Percentiles rank a stretch among this genome's conserved stretches.
These are phyloP conservation scores for Mastacembelus armatus DNA, from an alignment of 2,797 vertebrate genomes.

Conservation along the genomic window DNA sequence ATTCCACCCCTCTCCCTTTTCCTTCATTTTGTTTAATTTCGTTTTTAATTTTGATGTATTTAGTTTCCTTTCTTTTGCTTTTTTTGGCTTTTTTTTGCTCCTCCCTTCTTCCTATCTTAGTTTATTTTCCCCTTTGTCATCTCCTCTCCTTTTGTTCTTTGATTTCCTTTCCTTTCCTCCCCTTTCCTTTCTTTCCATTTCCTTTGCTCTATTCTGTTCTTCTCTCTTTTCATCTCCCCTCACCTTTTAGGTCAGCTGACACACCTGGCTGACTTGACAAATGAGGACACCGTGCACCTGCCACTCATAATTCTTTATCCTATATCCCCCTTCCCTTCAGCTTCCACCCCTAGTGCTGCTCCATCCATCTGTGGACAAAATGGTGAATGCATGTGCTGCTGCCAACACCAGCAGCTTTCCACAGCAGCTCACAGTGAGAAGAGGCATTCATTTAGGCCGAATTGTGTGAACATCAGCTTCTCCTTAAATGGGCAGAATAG, in stretches of 20 bases:
- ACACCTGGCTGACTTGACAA: conserved; percentile 67
- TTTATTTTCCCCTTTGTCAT: not conserved
- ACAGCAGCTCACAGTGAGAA: conserved; percentile 15
- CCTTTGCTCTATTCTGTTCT: not conserved
- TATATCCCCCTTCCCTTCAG: conserved; percentile 22
- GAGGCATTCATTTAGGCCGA: conserved; percentile 53
- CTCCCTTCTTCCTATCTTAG: not conserved
- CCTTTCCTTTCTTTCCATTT: not conserved
- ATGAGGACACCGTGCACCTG: conserved; percentile 63
- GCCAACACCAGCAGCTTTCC: conserved; percentile 25
- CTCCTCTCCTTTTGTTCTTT: not conserved
- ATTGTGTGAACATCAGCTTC: conserved; percentile 64
- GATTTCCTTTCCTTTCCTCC: not conserved
- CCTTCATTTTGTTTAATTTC: not conserved
- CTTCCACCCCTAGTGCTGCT: conserved; percentile 16
- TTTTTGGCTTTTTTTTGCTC: not conserved
- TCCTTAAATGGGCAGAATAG: conserved; percentile 60
- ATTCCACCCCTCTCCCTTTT: not conserved
- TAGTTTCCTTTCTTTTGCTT: not conserved
- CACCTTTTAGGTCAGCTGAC: conserved; percentile 33
- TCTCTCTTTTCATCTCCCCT: conserved; percentile 14
- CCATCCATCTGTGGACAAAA: conserved; percentile 60
- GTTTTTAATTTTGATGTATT: not conserved
- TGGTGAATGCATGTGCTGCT: conserved; percentile 7
- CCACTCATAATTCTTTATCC: conserved; percentile 51